Evolutionary conservation across 2,888 invertebrate species (phyloP), one percentile per base, ranked within the genome.

Genomic region (Therioaphis trifolii): DNA sequence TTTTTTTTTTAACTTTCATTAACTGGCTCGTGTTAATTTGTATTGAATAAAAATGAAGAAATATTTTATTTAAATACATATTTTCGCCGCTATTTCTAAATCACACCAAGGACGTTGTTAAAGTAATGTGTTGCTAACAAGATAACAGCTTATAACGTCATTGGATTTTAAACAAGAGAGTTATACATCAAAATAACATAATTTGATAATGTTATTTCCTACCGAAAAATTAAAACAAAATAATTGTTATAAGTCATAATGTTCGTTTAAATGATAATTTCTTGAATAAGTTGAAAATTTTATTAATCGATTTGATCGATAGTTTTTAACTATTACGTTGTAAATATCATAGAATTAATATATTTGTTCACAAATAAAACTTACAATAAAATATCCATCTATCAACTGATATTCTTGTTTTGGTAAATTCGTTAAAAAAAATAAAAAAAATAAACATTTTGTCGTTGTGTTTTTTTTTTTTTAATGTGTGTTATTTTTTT

Each of bases 141-240:
- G 72, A 49, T 78, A 68, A 78, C 61, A 21, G 18, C 0, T 74
- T 74, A 63, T 12, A 82, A 63, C 18, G 7, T 82, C 82, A 52
- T 74, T 72, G 71, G n/a, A 15, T 63, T 68, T 63, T 18, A 52
- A 74, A 74, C 61, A 29, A 71, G 58, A 46, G 43, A 82, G 49
- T 35, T n/a, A 49, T 71, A 72, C 72, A 49, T 72, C 72, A 74
- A 80, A 49, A 71, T 71, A 43, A 61, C 52, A 55, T 24, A 35
- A 55, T 72, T 82, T 82, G 82, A 82, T 82, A 82, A 72, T 82
- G 35, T 27, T 61, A 35, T 61, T 63, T 74, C 18, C 58, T 49
- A 63, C 49, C 49, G 14, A 63, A 82, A 80, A 74, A 40, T 49
- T 58, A 63, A 61, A 74, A 61, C 49, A 68, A 78, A 72, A 27